Evolutionary conservation across 2,113 vertebrate genomes (phyloP).

Genomic region (Callorhinus ursinus): DNA sequence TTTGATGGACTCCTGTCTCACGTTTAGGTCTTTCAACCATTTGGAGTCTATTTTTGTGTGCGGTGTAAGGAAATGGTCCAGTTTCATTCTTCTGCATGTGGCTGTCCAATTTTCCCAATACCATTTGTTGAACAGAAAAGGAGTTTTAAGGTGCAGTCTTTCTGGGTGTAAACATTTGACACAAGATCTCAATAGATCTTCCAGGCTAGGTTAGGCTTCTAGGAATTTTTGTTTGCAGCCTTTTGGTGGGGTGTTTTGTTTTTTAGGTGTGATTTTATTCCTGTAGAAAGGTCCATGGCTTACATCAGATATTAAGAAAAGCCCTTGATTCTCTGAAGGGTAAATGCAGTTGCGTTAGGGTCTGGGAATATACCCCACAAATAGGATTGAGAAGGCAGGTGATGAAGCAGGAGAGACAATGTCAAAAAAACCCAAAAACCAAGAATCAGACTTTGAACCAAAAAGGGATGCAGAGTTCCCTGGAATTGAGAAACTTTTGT

Average conservation of each 20-base stretch:
- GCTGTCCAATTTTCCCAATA: no score
- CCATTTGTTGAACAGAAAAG: not conserved
- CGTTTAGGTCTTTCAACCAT: no score
- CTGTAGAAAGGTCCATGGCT: not conserved
- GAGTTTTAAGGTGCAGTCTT: not conserved
- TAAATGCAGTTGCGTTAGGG: not conserved
- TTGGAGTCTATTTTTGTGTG: no score
- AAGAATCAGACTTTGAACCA: not conserved
- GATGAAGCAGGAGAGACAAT: not conserved
- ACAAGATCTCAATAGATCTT: not conserved
- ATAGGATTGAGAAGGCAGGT: not conserved
- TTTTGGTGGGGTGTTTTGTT: not conserved
- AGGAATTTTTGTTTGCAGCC: not conserved
- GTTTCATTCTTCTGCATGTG: no score
- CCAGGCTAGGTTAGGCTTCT: not conserved
- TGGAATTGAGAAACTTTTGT: not conserved
- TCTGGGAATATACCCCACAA: not conserved
- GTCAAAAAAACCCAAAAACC: not conserved
- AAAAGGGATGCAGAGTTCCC: not conserved
- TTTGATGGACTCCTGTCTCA: no score
- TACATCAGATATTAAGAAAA: not conserved
- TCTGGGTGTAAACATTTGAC: not conserved
- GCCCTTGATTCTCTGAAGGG: not conserved
- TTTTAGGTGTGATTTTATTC: not conserved
- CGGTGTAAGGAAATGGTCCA: no score